Percentiles rank a stretch among this genome's conserved stretches.
Conservation (phyloP, 2,113 vertebrate genomes). For the Clarias batrachus region DNA sequence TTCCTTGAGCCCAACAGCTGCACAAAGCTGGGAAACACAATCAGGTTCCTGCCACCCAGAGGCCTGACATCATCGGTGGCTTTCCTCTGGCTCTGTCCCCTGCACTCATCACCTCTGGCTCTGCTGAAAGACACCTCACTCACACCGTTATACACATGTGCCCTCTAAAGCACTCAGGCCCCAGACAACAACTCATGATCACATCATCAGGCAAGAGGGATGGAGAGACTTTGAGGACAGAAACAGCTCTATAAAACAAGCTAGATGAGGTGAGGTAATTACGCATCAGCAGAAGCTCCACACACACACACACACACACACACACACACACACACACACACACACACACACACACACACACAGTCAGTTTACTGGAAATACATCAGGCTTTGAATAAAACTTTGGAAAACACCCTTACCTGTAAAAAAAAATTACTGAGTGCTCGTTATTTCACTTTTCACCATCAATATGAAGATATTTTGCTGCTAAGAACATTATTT, state of each 20-base stretch:
- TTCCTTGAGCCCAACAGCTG: conserved; percentile 48
- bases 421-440: background rate
- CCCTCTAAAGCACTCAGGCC: background rate
- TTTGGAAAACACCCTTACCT: background rate
- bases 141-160: conserved; percentile 7
- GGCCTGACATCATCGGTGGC: conserved; percentile 29
- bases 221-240: background rate
- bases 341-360: too few relatives aligned
- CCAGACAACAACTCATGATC: conserved; percentile 36
- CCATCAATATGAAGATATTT: background rate
- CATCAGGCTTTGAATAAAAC: background rate
- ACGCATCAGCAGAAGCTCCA: conserved; percentile 5
- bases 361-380: background rate
- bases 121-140: conserved; percentile 7
- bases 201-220: conserved; percentile 26
- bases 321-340: too few relatives aligned
- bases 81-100: conserved; percentile 28
- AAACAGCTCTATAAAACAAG: background rate
- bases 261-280: conserved; percentile 10
- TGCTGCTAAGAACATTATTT: background rate
- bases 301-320: background rate
- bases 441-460: background rate
- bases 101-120: conserved; percentile 38
- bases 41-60: conserved; percentile 20
- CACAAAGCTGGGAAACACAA: conserved; percentile 41